Base-by-base conservation (phyloP, 2,888 invertebrate genomes). In the Dolichopus griseipennis region DNA sequence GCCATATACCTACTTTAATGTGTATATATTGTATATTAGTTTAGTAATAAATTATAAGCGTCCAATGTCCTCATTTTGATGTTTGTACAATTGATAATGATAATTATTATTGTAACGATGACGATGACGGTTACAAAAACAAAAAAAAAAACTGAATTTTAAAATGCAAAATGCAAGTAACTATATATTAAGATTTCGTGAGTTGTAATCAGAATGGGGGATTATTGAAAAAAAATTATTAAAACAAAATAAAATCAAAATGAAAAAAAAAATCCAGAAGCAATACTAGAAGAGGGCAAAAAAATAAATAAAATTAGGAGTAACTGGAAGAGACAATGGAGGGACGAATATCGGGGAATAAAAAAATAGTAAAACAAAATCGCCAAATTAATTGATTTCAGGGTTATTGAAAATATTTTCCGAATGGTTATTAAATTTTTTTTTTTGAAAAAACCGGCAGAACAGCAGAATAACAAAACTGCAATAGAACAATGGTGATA, bases 41-140 rank as follows among this genome's bases (percentile, higher is more conserved):
- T n/a, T n/a, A 52, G 18, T 3, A 52, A 52, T 52, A 52, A 52
- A 52, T 52, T 52, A 18, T 52, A 52, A 52, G 52, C 52, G 15
- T n/a, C n/a, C 52, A 52, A 52, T 52, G 52, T 52, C 52, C 52
- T 52, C 52, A 52, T 52, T n/a, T 52, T 52, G 52, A 12, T 52
- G 52, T 18, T 15, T 41, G 8, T 27, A 27, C 27, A 27, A 27
- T 27, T 27, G 5, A 27, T 27, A 27, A 27, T 27, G 27, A 27
- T 27, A 27, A 27, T 27, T 6, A 41, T 15, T 4, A 41, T 9
- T 12, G 8, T 41, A 7, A 12, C 9, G 15, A 52, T 52, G 52
- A 52, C 18, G 52, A 52, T 52, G 15, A 52, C 52, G 52, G 52
- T 9, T 52, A 18, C 9, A 52, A 52, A 52, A 18, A n/a, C n/a